These are phyloP conservation scores for Melanerpes aurifrons DNA, from an alignment of 2,113 vertebrate species.

Conservation along the genomic window DNA sequence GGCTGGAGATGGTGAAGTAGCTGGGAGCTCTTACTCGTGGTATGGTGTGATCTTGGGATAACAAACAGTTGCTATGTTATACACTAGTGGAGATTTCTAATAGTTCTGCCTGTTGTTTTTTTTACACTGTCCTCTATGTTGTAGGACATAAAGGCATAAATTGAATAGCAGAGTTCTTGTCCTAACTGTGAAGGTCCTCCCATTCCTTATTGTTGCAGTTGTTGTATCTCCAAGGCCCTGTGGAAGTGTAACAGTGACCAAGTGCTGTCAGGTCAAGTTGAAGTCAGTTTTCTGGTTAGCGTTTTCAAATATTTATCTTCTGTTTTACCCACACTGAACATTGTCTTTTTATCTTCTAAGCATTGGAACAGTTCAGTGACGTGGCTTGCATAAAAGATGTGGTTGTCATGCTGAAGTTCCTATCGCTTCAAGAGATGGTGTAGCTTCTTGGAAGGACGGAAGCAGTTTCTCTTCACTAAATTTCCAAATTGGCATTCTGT, in stretches of 20 bases:
- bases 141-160: background rate
- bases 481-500: background rate
- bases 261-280: background rate
- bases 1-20: background rate
- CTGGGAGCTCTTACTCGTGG: background rate
- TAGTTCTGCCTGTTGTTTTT: background rate
- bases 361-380: background rate
- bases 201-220: background rate
- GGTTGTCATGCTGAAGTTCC: background rate
- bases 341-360: background rate
- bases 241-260: background rate
- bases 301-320: background rate
- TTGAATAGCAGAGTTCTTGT: background rate
- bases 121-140: fast-evolving
- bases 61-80: background rate
- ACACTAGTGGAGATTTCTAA: background rate
- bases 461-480: background rate
- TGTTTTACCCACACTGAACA: background rate
- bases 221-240: fast-evolving
- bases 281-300: background rate
- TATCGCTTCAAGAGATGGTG: background rate
- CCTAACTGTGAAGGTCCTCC: background rate
- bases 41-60: fast-evolving
- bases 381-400: fast-evolving
- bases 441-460: background rate